These are phyloP conservation scores for Abramis brama DNA, from an alignment of 2,113 vertebrate species.

Conservation along the genomic window DNA sequence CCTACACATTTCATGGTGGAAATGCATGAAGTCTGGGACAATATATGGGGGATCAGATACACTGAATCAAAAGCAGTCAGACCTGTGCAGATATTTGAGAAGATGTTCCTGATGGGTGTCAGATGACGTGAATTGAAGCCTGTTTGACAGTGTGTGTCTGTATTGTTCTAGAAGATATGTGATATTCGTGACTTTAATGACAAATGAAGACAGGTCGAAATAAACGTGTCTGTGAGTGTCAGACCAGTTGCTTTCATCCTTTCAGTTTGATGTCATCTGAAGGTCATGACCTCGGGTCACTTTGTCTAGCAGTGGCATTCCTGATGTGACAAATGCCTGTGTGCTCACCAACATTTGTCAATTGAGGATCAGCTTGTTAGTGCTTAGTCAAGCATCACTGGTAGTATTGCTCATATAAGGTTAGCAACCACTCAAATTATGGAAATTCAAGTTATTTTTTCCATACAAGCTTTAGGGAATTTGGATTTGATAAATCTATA, in stretches of 20 bases:
- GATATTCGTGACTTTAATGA: constrained; percentile 15
- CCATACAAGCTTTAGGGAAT: not conserved
- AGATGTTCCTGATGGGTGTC: not conserved
- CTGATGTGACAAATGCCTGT: not conserved
- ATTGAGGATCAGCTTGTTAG: constrained; percentile 4
- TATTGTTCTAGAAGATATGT: not conserved
- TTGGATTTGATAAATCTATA: not conserved
- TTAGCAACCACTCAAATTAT: not conserved
- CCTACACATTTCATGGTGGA: not conserved
- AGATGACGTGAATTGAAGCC: too few species aligned
- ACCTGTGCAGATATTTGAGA: not conserved
- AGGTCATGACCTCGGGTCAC: constrained; percentile 14
- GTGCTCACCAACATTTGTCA: not conserved
- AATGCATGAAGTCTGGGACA: not conserved
- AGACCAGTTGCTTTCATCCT: constrained; percentile 11
- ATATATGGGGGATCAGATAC: not conserved
- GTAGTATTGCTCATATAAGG: not conserved
- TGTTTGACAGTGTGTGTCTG: not conserved
- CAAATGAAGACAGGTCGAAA: constrained; percentile 39
- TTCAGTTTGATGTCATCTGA: constrained; percentile 19
- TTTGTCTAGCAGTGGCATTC: not conserved
- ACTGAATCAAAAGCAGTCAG: not conserved
- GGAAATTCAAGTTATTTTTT: not conserved
- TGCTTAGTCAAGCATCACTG: not conserved
- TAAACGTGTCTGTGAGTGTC: constrained; percentile 25